Conservation (phyloP, 2,888 invertebrate species). For the Nycteola revayana region DNA sequence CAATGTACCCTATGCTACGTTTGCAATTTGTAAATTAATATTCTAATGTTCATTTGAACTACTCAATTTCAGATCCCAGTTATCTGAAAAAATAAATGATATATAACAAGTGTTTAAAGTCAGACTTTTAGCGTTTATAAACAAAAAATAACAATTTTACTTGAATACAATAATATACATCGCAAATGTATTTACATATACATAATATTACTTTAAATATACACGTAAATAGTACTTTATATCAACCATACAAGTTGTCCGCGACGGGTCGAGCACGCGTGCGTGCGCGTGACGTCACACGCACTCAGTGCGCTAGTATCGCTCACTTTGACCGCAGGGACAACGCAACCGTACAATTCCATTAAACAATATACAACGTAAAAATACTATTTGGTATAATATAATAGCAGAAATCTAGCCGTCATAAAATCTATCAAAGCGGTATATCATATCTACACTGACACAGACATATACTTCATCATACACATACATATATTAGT, state of each 20-base stretch:
- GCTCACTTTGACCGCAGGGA: slow-evolving; percentile 19
- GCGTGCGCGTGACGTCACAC: too few relatives aligned
- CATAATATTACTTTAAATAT: slow-evolving; percentile 75
- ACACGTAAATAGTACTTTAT: slow-evolving; percentile 75
- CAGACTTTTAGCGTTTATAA: slow-evolving; percentile 79
- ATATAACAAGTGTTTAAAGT: slow-evolving; percentile 77
- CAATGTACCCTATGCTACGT: slow-evolving; percentile 56
- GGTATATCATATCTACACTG: slow-evolving; percentile 65
- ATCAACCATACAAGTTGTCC: slow-evolving; percentile 58
- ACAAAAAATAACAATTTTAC: slow-evolving; percentile 75
- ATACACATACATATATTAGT: slow-evolving; percentile 73
- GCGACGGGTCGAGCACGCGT: slow-evolving; percentile 3
- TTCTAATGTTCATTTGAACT: slow-evolving; percentile 62
- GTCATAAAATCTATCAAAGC: slow-evolving; percentile 77
- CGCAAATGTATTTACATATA: slow-evolving; percentile 79
- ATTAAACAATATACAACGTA: slow-evolving; percentile 78
- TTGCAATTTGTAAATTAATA: slow-evolving; percentile 55
- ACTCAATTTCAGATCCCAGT: slow-evolving; percentile 64
- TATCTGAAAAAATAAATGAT: slow-evolving; percentile 69
- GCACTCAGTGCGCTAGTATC: slow-evolving; percentile 8
- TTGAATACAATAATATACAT: slow-evolving; percentile 78
- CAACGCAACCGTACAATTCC: slow-evolving; percentile 63
- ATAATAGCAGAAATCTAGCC: slow-evolving; percentile 78
- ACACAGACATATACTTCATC: slow-evolving; percentile 59
- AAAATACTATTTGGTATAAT: slow-evolving; percentile 82